Evolutionary conservation across 2,888 invertebrate genomes (phyloP).

Genomic region (Cantharis lateralis): DNA sequence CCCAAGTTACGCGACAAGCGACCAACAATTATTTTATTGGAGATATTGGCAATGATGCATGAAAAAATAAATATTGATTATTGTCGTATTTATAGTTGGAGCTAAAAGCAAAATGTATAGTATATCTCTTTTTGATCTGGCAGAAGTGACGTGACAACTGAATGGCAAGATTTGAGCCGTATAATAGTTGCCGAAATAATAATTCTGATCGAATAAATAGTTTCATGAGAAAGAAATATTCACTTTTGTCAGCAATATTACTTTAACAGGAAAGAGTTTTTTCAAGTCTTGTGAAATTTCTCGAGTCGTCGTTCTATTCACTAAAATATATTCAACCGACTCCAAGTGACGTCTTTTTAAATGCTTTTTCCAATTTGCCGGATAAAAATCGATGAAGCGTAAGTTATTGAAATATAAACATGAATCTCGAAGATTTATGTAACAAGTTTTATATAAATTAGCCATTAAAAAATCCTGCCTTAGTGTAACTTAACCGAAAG

Average conservation of each 20-base stretch:
- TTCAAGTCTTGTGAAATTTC: background rate
- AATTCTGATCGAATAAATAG: background rate
- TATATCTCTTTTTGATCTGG: background rate
- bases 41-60: background rate
- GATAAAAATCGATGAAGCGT: background rate
- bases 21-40: too few species aligned
- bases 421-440: background rate
- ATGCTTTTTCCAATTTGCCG: background rate
- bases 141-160: background rate
- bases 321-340: background rate
- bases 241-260: background rate
- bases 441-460: background rate
- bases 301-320: background rate
- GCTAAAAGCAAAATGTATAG: background rate
- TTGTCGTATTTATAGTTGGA: background rate
- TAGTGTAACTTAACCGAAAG: background rate
- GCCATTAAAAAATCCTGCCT: background rate
- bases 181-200: background rate
- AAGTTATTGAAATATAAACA: conserved; percentile 4
- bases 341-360: conserved; percentile 2
- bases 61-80: background rate
- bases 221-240: background rate
- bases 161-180: background rate
- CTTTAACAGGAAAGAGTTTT: background rate
- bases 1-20: background rate